Base-by-base conservation (phyloP, 2,888 invertebrate species). In the Cataglyphis cursor region DNA sequence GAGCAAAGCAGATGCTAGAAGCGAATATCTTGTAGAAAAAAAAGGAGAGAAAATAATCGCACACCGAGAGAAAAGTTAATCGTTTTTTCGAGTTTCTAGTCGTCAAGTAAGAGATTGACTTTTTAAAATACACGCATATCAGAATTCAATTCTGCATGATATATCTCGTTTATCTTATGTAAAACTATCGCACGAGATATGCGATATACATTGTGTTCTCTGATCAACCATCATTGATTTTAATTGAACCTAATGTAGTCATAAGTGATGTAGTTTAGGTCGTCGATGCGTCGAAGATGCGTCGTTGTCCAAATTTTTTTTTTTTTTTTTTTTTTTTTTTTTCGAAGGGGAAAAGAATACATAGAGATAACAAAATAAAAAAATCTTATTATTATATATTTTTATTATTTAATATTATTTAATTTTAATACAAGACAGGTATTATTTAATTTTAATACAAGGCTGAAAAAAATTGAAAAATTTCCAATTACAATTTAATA, bases 141-240 rank as follows among this genome's bases (percentile, higher is more conserved):
- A 51, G 8, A 51, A 51, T 51, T 51, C 6, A 51, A n/a, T 6
- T 51, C 5, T 1, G n/a, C 1, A 15, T 61, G 6, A 28, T 61
- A 28, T 28, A 28, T 62, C 9, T 51, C 15, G 9, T 28, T 66
- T 2, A 24, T 66, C 28, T 18, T 28, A 28, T 18, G 18, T 18
- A 9, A 72, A 18, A 28, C 6, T 24, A 24, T 59, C 21, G 21
- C 18, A 15, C 10, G 9, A 64, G 10, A 10, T 21, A 21, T 10
- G 18, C 8, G 6, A 51, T 8, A 8, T 28, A n/a, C n/a, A 31
- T 44, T 48, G n/a, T 31, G 38, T 41, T 12, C 24, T 24, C 54
- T 28, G 66, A n/a, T 35, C 28, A 6, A 38, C n/a, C 21, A 10
- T 76, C 28, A 76, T 76, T 76, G 68, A 76, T 68, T 76, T 76